Conservation (phyloP, 2,888 invertebrate genomes). For the Pristionchus arcanus region DNA sequence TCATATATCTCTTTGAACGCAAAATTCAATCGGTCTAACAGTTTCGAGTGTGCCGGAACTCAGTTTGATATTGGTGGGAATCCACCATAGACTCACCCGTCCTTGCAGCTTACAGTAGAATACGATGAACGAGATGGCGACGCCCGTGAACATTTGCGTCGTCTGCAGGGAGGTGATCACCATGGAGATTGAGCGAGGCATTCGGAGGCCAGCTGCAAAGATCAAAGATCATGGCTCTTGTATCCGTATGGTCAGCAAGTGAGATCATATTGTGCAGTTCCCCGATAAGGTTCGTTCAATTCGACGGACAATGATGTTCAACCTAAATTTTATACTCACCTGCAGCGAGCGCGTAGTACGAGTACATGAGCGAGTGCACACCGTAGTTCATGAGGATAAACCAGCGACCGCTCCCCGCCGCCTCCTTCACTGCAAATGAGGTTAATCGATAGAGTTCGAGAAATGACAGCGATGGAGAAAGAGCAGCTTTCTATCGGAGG, state of each 20-base stretch:
- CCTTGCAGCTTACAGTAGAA: not conserved
- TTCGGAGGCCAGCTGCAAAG: not conserved
- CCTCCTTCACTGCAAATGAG: constrained; percentile 60
- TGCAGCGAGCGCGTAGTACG: constrained; percentile 73
- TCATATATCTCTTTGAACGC: too few relatives aligned
- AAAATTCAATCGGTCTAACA: too few relatives aligned
- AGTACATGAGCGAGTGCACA: constrained; percentile 81
- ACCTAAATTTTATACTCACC: not conserved
- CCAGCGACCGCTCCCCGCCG: constrained; percentile 75
- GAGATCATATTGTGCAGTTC: not conserved
- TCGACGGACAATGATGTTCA: not conserved
- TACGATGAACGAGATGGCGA: not conserved
- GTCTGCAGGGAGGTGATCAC: not conserved
- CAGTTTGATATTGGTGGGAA: not conserved
- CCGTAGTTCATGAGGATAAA: constrained; percentile 81
- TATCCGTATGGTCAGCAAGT: not conserved
- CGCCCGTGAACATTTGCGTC: not conserved
- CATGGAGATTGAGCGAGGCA: not conserved
- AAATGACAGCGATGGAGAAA: too few relatives aligned
- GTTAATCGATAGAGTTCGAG: not conserved
- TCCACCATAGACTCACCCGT: not conserved
- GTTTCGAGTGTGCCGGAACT: not conserved
- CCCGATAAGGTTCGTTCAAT: too few relatives aligned
- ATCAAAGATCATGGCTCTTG: not conserved
- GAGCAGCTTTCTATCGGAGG: not conserved